Evolutionary conservation across 2,888 invertebrate genomes (phyloP), one percentile per base, ranked within the genome.

Genomic region (Habrosyne pyritoides): DNA sequence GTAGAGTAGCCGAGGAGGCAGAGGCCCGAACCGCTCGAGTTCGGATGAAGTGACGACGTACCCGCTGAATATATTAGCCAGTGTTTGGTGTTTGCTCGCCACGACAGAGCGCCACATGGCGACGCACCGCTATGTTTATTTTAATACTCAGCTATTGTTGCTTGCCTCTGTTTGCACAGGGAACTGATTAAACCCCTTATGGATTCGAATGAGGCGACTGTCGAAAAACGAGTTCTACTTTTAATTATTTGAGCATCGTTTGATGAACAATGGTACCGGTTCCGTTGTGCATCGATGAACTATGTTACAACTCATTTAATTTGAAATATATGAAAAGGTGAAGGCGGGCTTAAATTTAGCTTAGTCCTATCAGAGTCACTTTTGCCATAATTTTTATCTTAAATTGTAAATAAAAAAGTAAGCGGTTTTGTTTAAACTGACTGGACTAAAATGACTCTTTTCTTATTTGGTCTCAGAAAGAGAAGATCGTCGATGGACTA

Each of bases 121-220:
- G 83, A 79, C 78, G 71, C 73, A 73, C 66, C 67, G 69, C 74
- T 76, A 75, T 91, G 91, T 92, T 92, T 91, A 90, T 89, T 92
- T 90, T 89, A 92, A 92, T 92, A 90, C 91, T 91, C 89, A 89
- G 73, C 85, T 84, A 86, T 87, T 89, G 91, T 89, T 85, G 87
- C 79, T 82, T 75, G 83, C 78, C 76, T 59, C 75, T 89, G 84
- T 91, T 90, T 89, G 81, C 74, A 49, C 75, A 87, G 86, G 81
- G 85, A 83, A 81, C 84, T 80, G 79, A 81, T 82, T 84, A 78
- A 81, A 83, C 89, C 87, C 87, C 75, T 78, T 77, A 77, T 75
- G 77, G 83, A 82, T 81, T 83, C 82, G 76, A 79, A 77, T 72
- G 71, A 72, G 74, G 74, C 75, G 73, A 63, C 70, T 67, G 67